These are phyloP conservation scores for Plectropomus leopardus DNA, from an alignment of 2,113 vertebrate genomes.

Conservation along the genomic window DNA sequence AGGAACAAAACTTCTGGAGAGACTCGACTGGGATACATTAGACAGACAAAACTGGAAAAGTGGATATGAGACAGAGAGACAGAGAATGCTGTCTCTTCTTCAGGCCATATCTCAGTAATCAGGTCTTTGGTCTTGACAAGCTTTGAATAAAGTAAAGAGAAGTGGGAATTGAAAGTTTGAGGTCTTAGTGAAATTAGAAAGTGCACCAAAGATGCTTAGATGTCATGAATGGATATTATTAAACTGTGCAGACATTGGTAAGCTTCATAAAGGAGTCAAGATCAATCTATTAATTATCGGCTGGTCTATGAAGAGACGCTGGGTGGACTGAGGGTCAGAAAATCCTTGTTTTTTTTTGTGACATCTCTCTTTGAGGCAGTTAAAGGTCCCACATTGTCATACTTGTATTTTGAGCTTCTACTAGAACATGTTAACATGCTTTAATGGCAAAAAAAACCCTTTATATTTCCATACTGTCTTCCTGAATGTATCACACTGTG, in stretches of 20 bases:
- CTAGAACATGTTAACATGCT: too few species aligned
- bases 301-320: neutral
- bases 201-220: conserved; percentile 9
- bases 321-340: neutral
- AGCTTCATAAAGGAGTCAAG: neutral
- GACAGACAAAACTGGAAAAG: conserved; percentile 4
- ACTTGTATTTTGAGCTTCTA: too few species aligned
- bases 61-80: neutral
- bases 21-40: conserved; percentile 24
- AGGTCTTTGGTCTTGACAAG: conserved; percentile 46
- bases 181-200: conserved; percentile 13
- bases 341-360: too few species aligned
- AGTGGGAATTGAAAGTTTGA: conserved; percentile 19
- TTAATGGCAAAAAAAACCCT: too few species aligned
- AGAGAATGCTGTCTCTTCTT: conserved; percentile 5
- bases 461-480: too few species aligned
- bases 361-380: too few species aligned
- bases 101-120: conserved; percentile 19
- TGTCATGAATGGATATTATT: neutral
- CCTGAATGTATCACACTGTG: too few species aligned
- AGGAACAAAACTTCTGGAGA: conserved; percentile 12
- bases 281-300: neutral
- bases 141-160: conserved; percentile 37
- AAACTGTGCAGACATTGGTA: neutral
- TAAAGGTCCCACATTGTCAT: too few species aligned